phyloP scores from a whole-genome alignment of 2,888 invertebrate genomes.

The Lasiommata megera region DNA sequence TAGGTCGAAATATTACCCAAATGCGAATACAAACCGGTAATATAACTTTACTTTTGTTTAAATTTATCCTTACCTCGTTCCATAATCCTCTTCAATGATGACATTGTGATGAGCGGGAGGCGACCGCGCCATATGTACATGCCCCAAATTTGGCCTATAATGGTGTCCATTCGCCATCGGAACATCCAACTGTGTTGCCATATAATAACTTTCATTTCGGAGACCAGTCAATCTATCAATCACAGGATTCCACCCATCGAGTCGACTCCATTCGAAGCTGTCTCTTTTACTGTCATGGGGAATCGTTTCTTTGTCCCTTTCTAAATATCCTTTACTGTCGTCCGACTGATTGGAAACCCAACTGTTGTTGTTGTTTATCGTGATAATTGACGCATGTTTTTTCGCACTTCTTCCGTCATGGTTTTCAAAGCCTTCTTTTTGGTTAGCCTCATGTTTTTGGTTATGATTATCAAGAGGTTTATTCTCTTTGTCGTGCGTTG shows the following conservation, averaged over 20 bases:
- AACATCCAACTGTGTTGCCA: constrained; percentile 86
- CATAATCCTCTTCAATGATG: constrained; percentile 84
- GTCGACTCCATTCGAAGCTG: constrained; percentile 81
- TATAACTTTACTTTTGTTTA: too few species aligned
- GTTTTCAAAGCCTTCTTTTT: constrained; percentile 54
- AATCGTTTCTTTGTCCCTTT: constrained; percentile 70
- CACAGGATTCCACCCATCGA: constrained; percentile 92
- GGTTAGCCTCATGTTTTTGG: constrained; percentile 47
- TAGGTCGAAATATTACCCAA: too few species aligned
- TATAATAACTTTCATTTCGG: constrained; percentile 95
- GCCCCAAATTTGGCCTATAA: constrained; percentile 60
- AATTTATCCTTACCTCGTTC: constrained; percentile 59
- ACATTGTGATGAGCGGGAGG: constrained; percentile 81
- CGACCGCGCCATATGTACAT: constrained; percentile 69
- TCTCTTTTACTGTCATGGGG: constrained; percentile 75
- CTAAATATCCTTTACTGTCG: constrained; percentile 73
- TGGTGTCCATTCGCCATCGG: constrained; percentile 78
- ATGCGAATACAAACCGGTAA: too few species aligned
- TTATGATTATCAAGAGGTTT: constrained; percentile 51
- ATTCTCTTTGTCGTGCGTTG: constrained; percentile 64
- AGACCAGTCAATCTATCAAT: constrained; percentile 91
- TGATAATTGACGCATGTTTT: constrained; percentile 74
- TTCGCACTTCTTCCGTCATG: constrained; percentile 57
- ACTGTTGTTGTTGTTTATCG: constrained; percentile 74
- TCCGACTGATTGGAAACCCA: constrained; percentile 78